Evolutionary conservation across 2,888 invertebrate species (phyloP).

Genomic region (Tipula vernalis): DNA sequence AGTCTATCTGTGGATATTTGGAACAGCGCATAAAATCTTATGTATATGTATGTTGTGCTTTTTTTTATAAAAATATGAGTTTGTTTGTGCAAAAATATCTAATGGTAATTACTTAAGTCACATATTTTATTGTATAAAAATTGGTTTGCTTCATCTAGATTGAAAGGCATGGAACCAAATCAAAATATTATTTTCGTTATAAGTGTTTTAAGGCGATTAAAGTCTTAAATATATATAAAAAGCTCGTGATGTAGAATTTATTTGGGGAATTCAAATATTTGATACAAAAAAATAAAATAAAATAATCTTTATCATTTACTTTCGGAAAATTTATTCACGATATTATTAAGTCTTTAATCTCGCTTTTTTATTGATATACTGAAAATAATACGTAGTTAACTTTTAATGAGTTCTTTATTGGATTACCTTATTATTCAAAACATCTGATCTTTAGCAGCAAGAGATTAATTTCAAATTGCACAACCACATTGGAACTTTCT

Average conservation of each 20-base stretch:
- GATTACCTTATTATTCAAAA: no score
- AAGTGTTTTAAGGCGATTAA: not conserved
- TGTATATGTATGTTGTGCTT: not conserved
- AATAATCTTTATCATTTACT: no score
- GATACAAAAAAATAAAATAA: no score
- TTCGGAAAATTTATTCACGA: no score
- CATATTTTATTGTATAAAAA: not conserved
- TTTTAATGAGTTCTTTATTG: no score
- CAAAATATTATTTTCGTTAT: not conserved
- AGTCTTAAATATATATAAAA: not conserved
- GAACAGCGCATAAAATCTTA: not conserved
- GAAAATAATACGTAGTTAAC: no score
- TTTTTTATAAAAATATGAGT: not conserved
- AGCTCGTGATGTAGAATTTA: not conserved
- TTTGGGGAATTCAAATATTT: not conserved
- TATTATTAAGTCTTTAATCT: no score
- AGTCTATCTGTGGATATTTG: not conserved
- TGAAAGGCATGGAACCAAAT: not conserved
- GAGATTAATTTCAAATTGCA: no score
- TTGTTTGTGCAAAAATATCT: not conserved
- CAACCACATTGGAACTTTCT: no score
- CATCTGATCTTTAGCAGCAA: no score
- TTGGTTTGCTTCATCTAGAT: not conserved
- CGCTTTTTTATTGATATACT: no score
- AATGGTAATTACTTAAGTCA: not conserved